Evolutionary conservation across 2,113 vertebrate species (phyloP).

Genomic region (Equus przewalskii): DNA sequence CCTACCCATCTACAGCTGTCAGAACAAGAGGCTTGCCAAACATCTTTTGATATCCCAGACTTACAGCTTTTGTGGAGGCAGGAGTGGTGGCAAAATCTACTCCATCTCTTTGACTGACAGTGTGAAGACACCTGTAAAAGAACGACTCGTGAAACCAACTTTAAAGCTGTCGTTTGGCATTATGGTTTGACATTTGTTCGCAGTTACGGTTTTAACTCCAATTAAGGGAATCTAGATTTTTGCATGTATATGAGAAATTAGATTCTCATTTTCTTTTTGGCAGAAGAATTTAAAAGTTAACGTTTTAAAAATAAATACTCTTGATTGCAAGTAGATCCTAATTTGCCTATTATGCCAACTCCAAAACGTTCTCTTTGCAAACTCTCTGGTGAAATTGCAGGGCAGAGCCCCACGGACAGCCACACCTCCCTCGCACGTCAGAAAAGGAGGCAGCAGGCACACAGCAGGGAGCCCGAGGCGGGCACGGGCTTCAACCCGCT

Average conservation of each 20-base stretch:
- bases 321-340: constrained; percentile 55
- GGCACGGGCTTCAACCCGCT: neutral
- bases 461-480: neutral
- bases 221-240: constrained; percentile 62
- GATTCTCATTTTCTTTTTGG: constrained; percentile 58
- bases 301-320: constrained; percentile 55
- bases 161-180: constrained; percentile 70
- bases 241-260: constrained; percentile 46
- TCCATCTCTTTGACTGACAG: constrained; percentile 67
- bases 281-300: constrained; percentile 62
- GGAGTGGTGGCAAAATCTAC: constrained; percentile 52
- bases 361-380: constrained; percentile 25
- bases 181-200: constrained; percentile 74
- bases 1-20: neutral
- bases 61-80: constrained; percentile 37
- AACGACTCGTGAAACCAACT: constrained; percentile 66
- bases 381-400: neutral
- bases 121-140: constrained; percentile 67
- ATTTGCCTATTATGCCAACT: constrained; percentile 65
- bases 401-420: neutral
- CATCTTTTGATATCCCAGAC: constrained; percentile 32
- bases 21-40: neutral
- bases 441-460: neutral
- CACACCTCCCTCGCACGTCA: neutral
- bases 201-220: constrained; percentile 67